Conservation (phyloP, 2,797 vertebrate species). For the Sebastes ruberrimus region DNA sequence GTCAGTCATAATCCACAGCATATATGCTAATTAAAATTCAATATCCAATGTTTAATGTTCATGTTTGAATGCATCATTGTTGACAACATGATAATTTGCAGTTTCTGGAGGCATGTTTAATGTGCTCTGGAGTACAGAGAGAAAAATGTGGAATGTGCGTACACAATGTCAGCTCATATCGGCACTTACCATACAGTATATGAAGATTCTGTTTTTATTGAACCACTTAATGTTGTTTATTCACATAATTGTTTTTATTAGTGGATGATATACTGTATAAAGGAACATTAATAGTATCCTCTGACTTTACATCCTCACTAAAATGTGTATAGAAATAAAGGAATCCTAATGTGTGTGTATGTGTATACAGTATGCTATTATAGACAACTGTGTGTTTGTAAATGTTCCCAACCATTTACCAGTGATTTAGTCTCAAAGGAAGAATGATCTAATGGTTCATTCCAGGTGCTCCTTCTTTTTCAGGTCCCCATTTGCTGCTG, state of each 20-base stretch:
- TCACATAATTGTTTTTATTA: neutral
- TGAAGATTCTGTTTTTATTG: neutral
- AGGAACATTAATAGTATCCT: neutral
- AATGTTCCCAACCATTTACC: slow-evolving; percentile 41
- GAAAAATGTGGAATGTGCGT: neutral
- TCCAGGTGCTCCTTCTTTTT: slow-evolving; percentile 86
- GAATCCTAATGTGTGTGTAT: neutral
- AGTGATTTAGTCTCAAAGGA: slow-evolving; percentile 63
- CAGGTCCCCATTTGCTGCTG: slow-evolving; percentile 98
- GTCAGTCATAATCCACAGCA: slow-evolving; percentile 5
- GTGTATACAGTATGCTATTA: neutral
- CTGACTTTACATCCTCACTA: neutral
- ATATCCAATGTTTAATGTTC: neutral
- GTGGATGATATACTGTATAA: neutral
- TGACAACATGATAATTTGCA: slow-evolving; percentile 5
- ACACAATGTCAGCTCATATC: neutral
- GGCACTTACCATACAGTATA: neutral
- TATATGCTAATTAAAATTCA: slow-evolving; percentile 23
- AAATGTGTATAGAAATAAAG: neutral
- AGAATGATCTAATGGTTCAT: slow-evolving; percentile 85
- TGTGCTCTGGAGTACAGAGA: neutral
- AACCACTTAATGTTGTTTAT: neutral
- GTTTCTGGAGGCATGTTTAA: neutral
- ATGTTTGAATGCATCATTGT: neutral
- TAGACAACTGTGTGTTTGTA: neutral